These are phyloP conservation scores for Hycleus phaleratus DNA, from an alignment of 1,140 invertebrate genomes.

Conservation along the genomic window DNA sequence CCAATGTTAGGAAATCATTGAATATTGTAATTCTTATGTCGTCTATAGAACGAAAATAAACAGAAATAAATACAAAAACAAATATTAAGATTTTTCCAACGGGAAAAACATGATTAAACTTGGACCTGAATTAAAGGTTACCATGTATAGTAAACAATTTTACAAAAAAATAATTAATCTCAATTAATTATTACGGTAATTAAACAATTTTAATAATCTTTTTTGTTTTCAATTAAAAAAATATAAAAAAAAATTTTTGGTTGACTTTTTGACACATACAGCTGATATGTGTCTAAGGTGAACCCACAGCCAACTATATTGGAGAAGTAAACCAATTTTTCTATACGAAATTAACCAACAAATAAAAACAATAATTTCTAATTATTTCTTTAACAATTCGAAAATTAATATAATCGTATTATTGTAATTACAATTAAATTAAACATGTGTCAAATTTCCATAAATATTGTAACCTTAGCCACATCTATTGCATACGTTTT, in stretches of 20 bases:
- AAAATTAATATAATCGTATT: too few relatives aligned
- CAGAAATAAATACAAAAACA: too few relatives aligned
- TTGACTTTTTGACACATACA: constrained; percentile 6
- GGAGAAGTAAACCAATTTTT: too few relatives aligned
- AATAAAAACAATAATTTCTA: too few relatives aligned
- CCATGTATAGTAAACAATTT: too few relatives aligned
- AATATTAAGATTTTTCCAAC: neutral
- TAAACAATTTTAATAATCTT: neutral
- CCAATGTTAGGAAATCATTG: neutral
- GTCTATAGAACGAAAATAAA: neutral
- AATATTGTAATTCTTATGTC: neutral
- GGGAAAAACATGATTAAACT: constrained; percentile 8
- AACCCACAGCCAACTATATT: too few relatives aligned
- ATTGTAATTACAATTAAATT: too few relatives aligned
- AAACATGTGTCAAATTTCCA: too few relatives aligned
- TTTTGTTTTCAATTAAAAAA: neutral
- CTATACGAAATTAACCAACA: too few relatives aligned
- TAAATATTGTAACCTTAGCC: too few relatives aligned
- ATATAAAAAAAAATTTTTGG: constrained; percentile 3
- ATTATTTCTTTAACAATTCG: too few relatives aligned
- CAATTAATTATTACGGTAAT: neutral
- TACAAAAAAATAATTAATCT: neutral
- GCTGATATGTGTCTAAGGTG: constrained; percentile 4
- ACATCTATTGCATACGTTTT: too few relatives aligned
- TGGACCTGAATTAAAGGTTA: neutral